A percentile compares a stretch with the other conserved stretches of the same genome.
These are phyloP conservation scores for Panulirus ornatus DNA, from an alignment of 1,140 invertebrate species.

Conservation along the genomic window DNA sequence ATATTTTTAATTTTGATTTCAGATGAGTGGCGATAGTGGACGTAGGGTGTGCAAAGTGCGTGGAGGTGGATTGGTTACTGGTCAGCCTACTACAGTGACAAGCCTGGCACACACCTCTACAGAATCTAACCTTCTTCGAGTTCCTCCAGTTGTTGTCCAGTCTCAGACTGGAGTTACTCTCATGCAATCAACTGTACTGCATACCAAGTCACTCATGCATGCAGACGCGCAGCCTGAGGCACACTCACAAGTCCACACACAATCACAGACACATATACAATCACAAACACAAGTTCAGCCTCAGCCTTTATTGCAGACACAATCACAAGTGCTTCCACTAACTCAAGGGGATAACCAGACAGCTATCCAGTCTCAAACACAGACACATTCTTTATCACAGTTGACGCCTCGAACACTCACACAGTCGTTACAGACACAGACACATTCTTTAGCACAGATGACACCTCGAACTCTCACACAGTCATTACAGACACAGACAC, in stretches of 20 bases:
- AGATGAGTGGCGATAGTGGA: slow-evolving; percentile 62
- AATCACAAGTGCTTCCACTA: neutral
- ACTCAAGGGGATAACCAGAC: slow-evolving; percentile 20
- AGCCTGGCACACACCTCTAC: slow-evolving; percentile 14
- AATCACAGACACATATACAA: slow-evolving; percentile 33
- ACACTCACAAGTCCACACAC: slow-evolving; percentile 46
- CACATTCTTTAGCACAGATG: slow-evolving; percentile 22
- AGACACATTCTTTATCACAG: slow-evolving; percentile 16
- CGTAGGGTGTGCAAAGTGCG: slow-evolving; percentile 34
- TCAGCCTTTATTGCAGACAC: slow-evolving; percentile 31
- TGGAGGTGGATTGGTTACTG: neutral
- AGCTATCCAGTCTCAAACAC: slow-evolving; percentile 21
- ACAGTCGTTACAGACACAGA: slow-evolving; percentile 24
- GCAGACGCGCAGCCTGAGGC: slow-evolving; percentile 13
- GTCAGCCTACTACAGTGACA: neutral
- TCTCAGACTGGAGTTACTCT: slow-evolving; percentile 29
- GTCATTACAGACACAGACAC: slow-evolving; percentile 18
- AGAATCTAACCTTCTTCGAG: neutral
- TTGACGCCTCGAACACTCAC: slow-evolving; percentile 27
- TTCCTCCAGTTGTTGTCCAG: slow-evolving; percentile 3
- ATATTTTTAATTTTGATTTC: no score
- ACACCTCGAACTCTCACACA: slow-evolving; percentile 26
- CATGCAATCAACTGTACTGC: slow-evolving; percentile 17
- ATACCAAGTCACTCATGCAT: slow-evolving; percentile 31
- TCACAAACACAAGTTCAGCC: neutral